phyloP scores from a whole-genome alignment of 1,140 invertebrate genomes.

The Panonychus citri region DNA sequence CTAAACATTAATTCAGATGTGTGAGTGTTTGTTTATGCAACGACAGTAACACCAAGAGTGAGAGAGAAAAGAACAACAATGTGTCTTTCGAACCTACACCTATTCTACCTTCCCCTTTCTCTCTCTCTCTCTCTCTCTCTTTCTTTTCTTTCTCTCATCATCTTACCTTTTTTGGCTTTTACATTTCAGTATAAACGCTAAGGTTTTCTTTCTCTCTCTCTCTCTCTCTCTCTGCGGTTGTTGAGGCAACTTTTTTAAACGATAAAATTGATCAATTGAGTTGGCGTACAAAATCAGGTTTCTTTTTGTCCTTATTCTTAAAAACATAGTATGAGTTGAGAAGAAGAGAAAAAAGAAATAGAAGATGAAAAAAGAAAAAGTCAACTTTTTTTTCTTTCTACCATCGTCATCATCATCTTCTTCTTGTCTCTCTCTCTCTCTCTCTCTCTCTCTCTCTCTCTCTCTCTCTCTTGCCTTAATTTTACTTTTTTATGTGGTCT shows the following conservation, averaged over 20 bases:
- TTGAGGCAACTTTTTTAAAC: not conserved
- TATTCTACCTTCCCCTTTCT: not conserved
- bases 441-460: not conserved
- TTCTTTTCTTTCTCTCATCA: not conserved
- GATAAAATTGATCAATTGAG: not conserved
- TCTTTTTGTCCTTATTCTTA: not conserved
- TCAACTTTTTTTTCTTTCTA: no score
- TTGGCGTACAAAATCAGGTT: not conserved
- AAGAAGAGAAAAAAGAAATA: not conserved
- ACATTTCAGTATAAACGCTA: not conserved
- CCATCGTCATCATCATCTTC: no score
- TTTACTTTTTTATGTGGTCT: no score
- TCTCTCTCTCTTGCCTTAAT: no score
- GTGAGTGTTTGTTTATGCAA: no score
- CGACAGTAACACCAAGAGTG: not conserved
- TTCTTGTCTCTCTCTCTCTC: no score
- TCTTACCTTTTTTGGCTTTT: not conserved
- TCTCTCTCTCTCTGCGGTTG: not conserved
- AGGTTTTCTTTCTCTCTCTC: not conserved
- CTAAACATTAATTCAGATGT: no score
- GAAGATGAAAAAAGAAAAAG: not conserved
- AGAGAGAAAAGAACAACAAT: slow-evolving; percentile 1
- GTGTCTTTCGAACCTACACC: not conserved
- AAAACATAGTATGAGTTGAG: not conserved
- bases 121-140: slow-evolving; percentile 4